These are phyloP conservation scores for Brachypteracias leptosomus DNA, from an alignment of 2,113 vertebrate genomes.

Conservation along the genomic window DNA sequence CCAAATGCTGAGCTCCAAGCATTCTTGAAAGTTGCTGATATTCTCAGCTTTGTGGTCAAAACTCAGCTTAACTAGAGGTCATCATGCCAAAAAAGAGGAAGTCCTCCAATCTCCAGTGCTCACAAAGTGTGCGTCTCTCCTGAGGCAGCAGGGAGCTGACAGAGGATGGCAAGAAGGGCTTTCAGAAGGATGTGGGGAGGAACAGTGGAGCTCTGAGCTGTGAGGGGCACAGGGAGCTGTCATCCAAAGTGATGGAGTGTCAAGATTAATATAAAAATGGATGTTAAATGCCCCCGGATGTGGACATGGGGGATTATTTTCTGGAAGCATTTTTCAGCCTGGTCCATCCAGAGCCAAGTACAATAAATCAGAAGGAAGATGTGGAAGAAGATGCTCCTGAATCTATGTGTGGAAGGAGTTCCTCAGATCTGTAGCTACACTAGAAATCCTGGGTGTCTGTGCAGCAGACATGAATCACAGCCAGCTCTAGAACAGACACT, in stretches of 20 bases:
- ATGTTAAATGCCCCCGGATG: not conserved
- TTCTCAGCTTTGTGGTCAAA: not conserved
- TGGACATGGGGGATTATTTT: not conserved
- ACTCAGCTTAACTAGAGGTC: not conserved
- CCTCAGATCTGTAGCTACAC: not conserved
- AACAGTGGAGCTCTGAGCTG: not conserved
- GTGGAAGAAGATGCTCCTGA: not conserved
- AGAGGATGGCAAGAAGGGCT: not conserved
- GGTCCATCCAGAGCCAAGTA: not conserved
- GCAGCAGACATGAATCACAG: not conserved
- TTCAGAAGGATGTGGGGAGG: not conserved
- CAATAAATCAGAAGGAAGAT: not conserved
- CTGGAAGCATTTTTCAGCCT: not conserved
- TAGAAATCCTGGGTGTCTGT: not conserved
- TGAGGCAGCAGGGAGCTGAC: not conserved
- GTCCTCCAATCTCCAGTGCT: not conserved
- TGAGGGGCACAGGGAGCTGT: not conserved
- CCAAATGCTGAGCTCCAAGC: not conserved
- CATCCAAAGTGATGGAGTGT: not conserved
- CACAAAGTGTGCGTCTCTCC: not conserved
- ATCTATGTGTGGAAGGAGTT: not conserved
- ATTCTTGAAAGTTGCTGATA: not conserved
- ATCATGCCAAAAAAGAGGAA: fast-evolving
- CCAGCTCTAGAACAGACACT: not conserved
- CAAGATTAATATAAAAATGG: not conserved